Conservation (phyloP, 2,888 invertebrate genomes). For the Amblyjoppa proteus region DNA sequence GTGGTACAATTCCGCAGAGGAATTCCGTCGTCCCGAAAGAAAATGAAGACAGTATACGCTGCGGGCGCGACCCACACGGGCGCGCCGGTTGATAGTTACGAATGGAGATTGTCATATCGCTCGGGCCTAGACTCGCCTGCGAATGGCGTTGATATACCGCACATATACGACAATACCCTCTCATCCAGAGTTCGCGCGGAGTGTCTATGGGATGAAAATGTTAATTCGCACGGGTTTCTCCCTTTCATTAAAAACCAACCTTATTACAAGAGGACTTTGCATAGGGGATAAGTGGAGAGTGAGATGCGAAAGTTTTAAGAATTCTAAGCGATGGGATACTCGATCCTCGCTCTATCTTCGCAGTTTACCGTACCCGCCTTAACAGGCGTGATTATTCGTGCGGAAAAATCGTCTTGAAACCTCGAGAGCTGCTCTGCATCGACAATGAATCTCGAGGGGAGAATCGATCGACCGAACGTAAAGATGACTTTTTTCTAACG, state of each 20-base stretch:
- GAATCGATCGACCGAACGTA: constrained; percentile 3
- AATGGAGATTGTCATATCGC: not conserved
- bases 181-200: not conserved
- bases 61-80: not conserved
- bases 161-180: not conserved
- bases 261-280: constrained; percentile 15
- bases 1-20: not conserved
- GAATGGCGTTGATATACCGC: not conserved
- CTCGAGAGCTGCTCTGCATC: constrained; percentile 2
- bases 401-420: constrained; percentile 1
- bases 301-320: constrained; percentile 31
- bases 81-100: not conserved
- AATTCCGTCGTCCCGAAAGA: not conserved
- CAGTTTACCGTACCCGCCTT: not conserved
- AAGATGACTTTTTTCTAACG: not conserved
- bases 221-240: constrained; percentile 14
- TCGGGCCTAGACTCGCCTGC: not conserved
- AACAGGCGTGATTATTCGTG: constrained; percentile 8
- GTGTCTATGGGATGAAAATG: not conserved
- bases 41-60: not conserved
- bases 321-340: constrained; percentile 6
- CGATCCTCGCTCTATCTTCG: not conserved
- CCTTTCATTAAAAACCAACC: constrained; percentile 37
- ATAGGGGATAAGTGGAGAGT: not conserved
- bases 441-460: not conserved